A percentile compares a stretch with the other conserved stretches of the same genome.
These are phyloP conservation scores for Micromesistius poutassou DNA, from an alignment of 2,797 vertebrate genomes.

Conservation along the genomic window DNA sequence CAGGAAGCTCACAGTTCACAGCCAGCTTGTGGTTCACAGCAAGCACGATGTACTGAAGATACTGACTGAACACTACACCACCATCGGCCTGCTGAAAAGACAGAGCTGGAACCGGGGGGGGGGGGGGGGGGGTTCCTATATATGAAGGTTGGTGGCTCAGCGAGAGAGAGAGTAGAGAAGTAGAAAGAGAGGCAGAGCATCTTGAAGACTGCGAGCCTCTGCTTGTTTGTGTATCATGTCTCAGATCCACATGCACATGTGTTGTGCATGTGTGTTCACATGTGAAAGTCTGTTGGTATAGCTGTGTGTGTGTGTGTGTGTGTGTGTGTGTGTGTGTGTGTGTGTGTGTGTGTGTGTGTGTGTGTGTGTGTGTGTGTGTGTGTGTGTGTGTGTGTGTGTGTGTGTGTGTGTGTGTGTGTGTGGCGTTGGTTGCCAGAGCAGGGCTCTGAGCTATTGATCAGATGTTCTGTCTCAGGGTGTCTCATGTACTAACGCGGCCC, in stretches of 20 bases:
- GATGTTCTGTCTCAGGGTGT: constrained; percentile 23
- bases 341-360: constrained; percentile 8
- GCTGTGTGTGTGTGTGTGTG: constrained; percentile 8
- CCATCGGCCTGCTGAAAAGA: too few relatives aligned
- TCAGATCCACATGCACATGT: background rate
- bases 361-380: background rate
- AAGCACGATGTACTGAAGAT: background rate
- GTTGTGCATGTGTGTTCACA: background rate
- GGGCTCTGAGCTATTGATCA: constrained; percentile 41
- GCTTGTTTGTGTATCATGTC: background rate
- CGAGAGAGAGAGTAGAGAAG: background rate
- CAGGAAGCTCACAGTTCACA: background rate
- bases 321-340: background rate
- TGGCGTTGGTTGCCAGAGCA: constrained; percentile 20
- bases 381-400: background rate
- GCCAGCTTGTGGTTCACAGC: too few relatives aligned
- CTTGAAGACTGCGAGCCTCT: background rate
- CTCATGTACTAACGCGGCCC: constrained; percentile 29
- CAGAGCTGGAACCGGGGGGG: background rate
- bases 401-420: background rate
- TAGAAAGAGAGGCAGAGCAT: background rate
- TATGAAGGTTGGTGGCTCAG: background rate
- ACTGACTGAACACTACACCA: background rate
- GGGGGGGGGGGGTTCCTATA: background rate
- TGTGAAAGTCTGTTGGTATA: background rate